Evolutionary conservation across 2,888 invertebrate species (phyloP).

Genomic region (Xanthia icteritia): DNA sequence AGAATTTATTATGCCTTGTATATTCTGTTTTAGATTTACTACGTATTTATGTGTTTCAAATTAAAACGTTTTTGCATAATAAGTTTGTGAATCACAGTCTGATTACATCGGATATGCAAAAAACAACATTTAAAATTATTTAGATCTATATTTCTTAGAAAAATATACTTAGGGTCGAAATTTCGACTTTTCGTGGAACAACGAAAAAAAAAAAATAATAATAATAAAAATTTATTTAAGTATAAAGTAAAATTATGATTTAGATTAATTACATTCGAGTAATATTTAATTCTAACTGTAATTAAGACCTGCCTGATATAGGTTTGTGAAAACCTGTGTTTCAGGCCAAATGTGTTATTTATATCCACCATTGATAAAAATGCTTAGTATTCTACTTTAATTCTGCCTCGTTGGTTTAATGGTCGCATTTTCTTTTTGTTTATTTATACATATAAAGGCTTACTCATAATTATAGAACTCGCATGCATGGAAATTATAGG

Average conservation of each 20-base stretch:
- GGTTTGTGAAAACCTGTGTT: no score
- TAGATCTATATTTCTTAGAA: neutral
- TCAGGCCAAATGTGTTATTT: neutral
- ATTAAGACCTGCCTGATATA: no score
- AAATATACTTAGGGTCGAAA: neutral
- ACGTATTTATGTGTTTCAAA: conserved; percentile 8
- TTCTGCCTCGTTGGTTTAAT: neutral
- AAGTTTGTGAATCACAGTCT: neutral
- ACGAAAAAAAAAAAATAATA: no score
- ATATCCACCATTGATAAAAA: neutral
- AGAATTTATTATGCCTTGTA: conserved; percentile 45
- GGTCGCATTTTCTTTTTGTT: neutral
- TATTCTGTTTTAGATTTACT: conserved; percentile 21
- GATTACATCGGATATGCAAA: neutral
- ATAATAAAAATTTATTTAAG: no score
- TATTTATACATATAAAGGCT: neutral
- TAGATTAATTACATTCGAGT: no score
- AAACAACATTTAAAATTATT: neutral
- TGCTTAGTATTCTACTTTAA: neutral
- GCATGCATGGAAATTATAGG: neutral
- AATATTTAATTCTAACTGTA: no score
- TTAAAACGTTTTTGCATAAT: neutral
- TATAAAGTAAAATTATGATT: no score
- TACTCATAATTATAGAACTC: neutral
- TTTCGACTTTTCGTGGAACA: neutral